Evolutionary conservation across 2,113 vertebrate species (phyloP).

Genomic region (Campylomormyrus tamandua): DNA sequence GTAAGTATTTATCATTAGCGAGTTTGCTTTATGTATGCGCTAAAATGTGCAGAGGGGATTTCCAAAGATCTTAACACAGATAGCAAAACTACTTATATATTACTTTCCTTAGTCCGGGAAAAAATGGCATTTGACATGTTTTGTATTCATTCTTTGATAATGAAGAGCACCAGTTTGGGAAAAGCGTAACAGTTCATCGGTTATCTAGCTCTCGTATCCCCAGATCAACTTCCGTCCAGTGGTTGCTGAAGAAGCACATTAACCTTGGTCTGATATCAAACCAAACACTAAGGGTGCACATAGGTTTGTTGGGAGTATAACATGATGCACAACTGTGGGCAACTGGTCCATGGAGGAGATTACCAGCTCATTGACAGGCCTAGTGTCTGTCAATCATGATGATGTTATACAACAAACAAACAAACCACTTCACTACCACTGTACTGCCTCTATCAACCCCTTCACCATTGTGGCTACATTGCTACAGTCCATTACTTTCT

Average conservation of each 20-base stretch:
- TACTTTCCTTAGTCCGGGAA: background rate
- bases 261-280: background rate
- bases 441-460: background rate
- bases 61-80: background rate
- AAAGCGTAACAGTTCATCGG: background rate
- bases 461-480: background rate
- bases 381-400: background rate
- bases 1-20: too few relatives aligned
- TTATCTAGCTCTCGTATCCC: background rate
- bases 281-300: background rate
- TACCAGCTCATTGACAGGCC: background rate
- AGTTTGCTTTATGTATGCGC: background rate
- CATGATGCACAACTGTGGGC: background rate
- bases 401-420: background rate
- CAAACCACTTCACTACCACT: background rate
- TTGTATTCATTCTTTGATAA: background rate
- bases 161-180: background rate
- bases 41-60: background rate
- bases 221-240: constrained; percentile 7
- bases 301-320: background rate
- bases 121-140: background rate
- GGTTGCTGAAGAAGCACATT: background rate
- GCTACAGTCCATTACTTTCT: background rate
- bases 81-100: background rate
- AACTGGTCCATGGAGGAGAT: background rate